phyloP scores from a whole-genome alignment of 2,113 vertebrate species.

The Spizaetus ornatus region DNA sequence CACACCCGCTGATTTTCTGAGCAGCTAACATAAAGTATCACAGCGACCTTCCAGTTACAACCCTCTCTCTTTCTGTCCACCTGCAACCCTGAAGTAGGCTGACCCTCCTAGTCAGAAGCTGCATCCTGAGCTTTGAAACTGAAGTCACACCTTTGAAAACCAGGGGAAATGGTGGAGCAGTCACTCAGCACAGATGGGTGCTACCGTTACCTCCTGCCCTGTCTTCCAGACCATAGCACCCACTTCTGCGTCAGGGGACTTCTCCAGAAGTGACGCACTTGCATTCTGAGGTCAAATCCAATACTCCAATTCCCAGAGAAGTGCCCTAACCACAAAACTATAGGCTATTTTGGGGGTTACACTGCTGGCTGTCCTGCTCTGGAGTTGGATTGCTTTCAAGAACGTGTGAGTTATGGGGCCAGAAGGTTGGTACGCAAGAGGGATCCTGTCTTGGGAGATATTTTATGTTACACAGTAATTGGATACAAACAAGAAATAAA shows the following conservation, averaged over 20 bases:
- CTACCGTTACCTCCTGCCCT: background rate
- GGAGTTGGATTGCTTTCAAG: constrained; percentile 7
- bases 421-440: background rate
- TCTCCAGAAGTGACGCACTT: background rate
- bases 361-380: background rate
- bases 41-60: background rate
- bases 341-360: background rate
- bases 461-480: constrained; percentile 7
- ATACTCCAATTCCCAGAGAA: background rate
- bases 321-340: background rate
- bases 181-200: background rate
- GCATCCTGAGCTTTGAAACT: background rate
- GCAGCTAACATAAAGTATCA: background rate
- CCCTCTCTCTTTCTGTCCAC: background rate
- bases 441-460: background rate
- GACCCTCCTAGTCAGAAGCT: background rate
- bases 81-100: background rate
- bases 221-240: background rate
- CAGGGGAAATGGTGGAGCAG: background rate
- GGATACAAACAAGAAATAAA: constrained; percentile 36
- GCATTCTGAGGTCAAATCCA: background rate
- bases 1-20: background rate
- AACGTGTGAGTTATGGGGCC: background rate
- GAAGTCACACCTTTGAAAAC: background rate
- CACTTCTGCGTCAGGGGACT: background rate